Evolutionary conservation across 1,140 invertebrate species (phyloP), one percentile per base, ranked within the genome.

Genomic region (Drosophila insularis): DNA sequence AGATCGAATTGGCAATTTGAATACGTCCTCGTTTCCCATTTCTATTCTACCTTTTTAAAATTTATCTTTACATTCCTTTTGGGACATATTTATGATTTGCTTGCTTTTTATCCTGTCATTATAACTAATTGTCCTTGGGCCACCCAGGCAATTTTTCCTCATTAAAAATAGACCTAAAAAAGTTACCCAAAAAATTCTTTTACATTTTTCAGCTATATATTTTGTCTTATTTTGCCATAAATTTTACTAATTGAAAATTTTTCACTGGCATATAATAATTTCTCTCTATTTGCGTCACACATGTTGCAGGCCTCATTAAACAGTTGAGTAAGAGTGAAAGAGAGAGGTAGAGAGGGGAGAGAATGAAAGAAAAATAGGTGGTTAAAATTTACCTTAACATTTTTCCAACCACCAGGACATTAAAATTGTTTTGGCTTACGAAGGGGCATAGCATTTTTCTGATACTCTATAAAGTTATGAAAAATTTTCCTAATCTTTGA

Each of bases 221-320:
- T 71, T 63, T 62, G 21, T 53, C 32, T 56, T 13, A 37, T 11
- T 58, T 31, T 66, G 56, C 76, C 75, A 81, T 79, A 86, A 81
- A 81, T 87, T 81, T 50, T 55, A 79, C 78, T 86, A 86, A 86
- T 86, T 86, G 79, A 87, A 81, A 87, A 76, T 81, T 76, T 72
- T 72, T 78, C 40, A 59, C 13, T 69, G 61, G 68, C 74, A 85
- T 71, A 60, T 62, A 86, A 68, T 80, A 73, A 71, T 71, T 39
- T 66, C 50, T 53, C 35, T 56, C 7, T 61, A 37, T n/a, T 60
- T 1, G 13, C 50, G 31, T 21, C 50, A 53, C 65, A 75, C 61
- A 80, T 68, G 81, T 74, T 50, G 43, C 78, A 68, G 63, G 74
- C 78, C 78, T 81, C 81, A 86, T 86, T 87, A 87, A 71, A 55